Evolutionary conservation across 2,888 invertebrate species (phyloP).

Genomic region (Microplitis deprimator): DNA sequence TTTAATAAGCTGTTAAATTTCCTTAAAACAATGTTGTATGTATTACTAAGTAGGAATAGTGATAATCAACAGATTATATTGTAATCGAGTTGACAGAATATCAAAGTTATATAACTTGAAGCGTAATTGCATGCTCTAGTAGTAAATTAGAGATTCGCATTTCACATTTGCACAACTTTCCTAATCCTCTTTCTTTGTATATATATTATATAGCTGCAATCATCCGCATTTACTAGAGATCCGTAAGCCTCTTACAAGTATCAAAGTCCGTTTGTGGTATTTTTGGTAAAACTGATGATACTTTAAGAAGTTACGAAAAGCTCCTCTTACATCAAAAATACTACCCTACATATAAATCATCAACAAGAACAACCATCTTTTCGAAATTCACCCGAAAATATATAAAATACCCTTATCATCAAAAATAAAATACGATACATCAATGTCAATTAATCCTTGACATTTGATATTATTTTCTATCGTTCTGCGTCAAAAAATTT

Average conservation of each 20-base stretch:
- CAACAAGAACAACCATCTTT: background rate
- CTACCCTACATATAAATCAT: background rate
- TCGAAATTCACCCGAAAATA: background rate
- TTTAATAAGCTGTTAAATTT: too few relatives aligned
- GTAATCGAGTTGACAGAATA: constrained; percentile 28
- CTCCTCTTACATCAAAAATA: background rate
- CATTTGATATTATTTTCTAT: background rate
- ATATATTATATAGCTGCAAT: background rate
- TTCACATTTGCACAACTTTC: constrained; percentile 1
- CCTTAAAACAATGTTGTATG: too few relatives aligned
- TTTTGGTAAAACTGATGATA: background rate
- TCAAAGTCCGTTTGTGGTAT: background rate
- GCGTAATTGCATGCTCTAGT: constrained; percentile 10
- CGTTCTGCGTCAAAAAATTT: background rate
- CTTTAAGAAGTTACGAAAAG: background rate
- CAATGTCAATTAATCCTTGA: background rate
- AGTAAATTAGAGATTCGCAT: constrained; percentile 17
- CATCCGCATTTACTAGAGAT: background rate
- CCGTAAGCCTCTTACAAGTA: constrained; percentile 3
- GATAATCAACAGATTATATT: constrained; percentile 27
- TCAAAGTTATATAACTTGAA: constrained; percentile 20
- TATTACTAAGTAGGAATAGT: background rate
- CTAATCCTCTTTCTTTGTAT: too few relatives aligned
- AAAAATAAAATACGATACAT: background rate
- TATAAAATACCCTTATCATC: background rate